Base-by-base conservation (phyloP, 2,888 invertebrate species). In the Magallana nippona region DNA sequence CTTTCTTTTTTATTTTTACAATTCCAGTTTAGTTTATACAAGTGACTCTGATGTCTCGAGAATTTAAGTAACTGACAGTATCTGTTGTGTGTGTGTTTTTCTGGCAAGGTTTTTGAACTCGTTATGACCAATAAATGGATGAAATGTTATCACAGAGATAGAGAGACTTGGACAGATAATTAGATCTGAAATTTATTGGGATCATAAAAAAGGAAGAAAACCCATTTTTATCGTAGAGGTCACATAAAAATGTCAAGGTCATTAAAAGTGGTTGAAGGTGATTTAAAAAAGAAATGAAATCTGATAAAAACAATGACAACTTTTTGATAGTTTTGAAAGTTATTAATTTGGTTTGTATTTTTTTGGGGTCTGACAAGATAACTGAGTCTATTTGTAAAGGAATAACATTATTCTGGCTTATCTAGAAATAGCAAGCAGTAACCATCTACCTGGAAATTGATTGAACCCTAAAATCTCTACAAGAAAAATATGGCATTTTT, bases 401-500 rank as follows among this genome's bases (percentile, higher is more conserved):
- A 15, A 2, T 15, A 13, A 71, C 10, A 71, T 71, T 27, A 32
- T 11, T 71, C 11, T 71, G 71, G 15, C 13, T 15, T 22, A 27
- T 27, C 71, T 71, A 71, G 27, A 17, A 22, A 71, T 71, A 71
- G 32, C 17, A 32, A 71, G 27, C 11, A 2, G 3, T 32, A 5
- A 15, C 27, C 32, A 27, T 71, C 22, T 71, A 71, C 71, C 71
- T 27, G 71, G 27, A 71, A 27, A 71, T 71, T 27, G 71, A 71
- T 27, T 27, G 27, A 71, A 71, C 22, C 71, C 22, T 13, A 71
- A 71, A 71, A 71, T 22, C 32, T 71, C 22, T 71, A 71, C 2
- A 32, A 19, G 71, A 71, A 71, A 71, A 11, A 32, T 71, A 71
- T 71, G 71, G 71, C 71, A 71, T 71, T 71, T 71, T 71, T 71